Evolutionary conservation across 2,113 vertebrate genomes (phyloP), one percentile per base, ranked within the genome.

Genomic region (Carlito syrichta): DNA sequence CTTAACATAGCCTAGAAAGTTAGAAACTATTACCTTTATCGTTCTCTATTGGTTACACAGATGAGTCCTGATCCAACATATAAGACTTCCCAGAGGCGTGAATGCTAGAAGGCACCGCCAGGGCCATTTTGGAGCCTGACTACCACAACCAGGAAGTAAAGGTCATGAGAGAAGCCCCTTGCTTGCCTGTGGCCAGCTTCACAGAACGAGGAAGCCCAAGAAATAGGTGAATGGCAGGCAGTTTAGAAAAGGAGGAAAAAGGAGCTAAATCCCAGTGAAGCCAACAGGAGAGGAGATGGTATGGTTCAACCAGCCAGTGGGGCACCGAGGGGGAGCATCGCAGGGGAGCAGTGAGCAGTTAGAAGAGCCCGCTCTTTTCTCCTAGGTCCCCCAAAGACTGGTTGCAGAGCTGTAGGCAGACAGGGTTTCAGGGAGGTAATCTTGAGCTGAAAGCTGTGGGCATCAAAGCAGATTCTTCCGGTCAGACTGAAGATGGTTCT

Each of bases 171-270:
- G 81, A 62, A 62, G 14, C 3, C 35, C 68, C 43, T 0, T 1
- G 2, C 56, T 38, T 40, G 56, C 54, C 77, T 71, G 32, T 48
- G 25, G 73, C 84, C n/a, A 84, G 43, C n/a, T 32, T 77, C 86
- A 14, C 8, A 25, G 50, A 5, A 56, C 6, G 3, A n/a, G 32
- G 38, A 66, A 20, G 12, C 8, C 73, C 25, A 50, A 19, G 84
- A 60, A 12, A 23, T 8, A 23, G 74, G 74, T 5, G 74, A 16
- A 48, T 35, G n/a, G n/a, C 16, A 13, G 14, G 13, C 30, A 50
- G 25, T 50, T 93, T 83, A 93, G 56, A 43, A 78, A 54, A 81
- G 83, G 32, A 45, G 16, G 40, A 79, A n/a, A 54, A 66, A 32
- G 8, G 71, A 6, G 16, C 58, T 40, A 20, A 54, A 43, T 73